Conservation (phyloP, 2,113 vertebrate species). For the Sinocyclocheilus maitianheensis region DNA sequence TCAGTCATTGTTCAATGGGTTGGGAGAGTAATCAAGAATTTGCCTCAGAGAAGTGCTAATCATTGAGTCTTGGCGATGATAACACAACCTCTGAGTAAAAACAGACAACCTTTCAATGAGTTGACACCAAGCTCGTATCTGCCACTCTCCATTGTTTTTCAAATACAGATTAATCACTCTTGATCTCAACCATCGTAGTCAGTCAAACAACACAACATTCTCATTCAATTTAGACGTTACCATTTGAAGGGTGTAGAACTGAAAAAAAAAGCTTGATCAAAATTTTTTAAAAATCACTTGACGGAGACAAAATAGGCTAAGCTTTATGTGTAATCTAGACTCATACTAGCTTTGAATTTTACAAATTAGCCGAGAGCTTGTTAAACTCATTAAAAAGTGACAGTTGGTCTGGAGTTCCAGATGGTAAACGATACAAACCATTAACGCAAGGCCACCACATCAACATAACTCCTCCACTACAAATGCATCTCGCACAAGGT, state of each 20-base stretch:
- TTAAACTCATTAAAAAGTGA: constrained; percentile 55
- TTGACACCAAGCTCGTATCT: constrained; percentile 25
- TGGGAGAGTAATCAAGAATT: background rate
- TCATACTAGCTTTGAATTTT: background rate
- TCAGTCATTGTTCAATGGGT: constrained; percentile 31
- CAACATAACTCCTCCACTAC: constrained; percentile 50
- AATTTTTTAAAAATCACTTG: background rate
- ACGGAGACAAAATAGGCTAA: background rate
- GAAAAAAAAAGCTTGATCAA: background rate
- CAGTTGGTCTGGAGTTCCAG: constrained; percentile 50
- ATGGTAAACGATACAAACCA: constrained; percentile 43
- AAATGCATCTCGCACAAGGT: constrained; percentile 10
- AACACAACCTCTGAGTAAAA: constrained; percentile 11
- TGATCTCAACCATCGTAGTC: constrained; percentile 39
- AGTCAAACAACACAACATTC: constrained; percentile 40
- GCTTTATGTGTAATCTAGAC: background rate
- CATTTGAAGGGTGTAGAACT: background rate
- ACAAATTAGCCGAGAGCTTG: constrained; percentile 9
- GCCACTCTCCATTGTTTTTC: constrained; percentile 37
- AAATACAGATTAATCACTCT: constrained; percentile 53
- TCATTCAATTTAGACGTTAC: constrained; percentile 41
- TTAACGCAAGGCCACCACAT: constrained; percentile 33
- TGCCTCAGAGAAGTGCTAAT: constrained; percentile 29
- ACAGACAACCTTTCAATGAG: background rate
- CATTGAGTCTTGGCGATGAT: constrained; percentile 2